These are phyloP conservation scores for Tetramorium bicarinatum DNA, from an alignment of 2,888 invertebrate genomes.

Conservation along the genomic window DNA sequence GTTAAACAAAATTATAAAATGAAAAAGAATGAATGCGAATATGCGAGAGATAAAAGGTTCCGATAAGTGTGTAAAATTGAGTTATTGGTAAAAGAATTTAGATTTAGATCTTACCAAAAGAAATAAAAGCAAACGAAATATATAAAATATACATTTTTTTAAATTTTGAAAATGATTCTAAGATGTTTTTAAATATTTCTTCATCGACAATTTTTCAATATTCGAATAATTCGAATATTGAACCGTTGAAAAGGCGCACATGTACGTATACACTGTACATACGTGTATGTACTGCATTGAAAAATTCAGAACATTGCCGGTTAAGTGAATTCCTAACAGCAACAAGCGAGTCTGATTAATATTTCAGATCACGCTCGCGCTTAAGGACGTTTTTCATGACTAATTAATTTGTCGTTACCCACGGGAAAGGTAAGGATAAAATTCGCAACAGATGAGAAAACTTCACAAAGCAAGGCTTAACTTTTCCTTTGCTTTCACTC, in stretches of 20 bases:
- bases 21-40: not conserved
- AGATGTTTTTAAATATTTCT: not conserved
- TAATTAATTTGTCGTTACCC: conserved; percentile 53
- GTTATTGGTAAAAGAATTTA: not conserved
- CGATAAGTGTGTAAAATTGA: not conserved
- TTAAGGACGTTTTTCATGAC: conserved; percentile 56
- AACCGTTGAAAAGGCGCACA: not conserved
- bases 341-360: conserved; percentile 43
- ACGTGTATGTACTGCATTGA: conserved; percentile 3
- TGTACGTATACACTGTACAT: not conserved
- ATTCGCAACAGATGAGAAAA: conserved; percentile 57
- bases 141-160: conserved; percentile 11
- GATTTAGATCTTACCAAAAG: not conserved
- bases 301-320: conserved; percentile 43
- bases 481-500: conserved; percentile 55
- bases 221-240: not conserved
- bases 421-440: conserved; percentile 52
- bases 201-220: not conserved
- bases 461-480: conserved; percentile 56
- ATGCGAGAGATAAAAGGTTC: not conserved
- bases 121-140: not conserved
- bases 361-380: conserved; percentile 42
- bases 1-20: not conserved
- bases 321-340: conserved; percentile 56
- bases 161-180: not conserved